Evolutionary conservation across 2,113 vertebrate genomes (phyloP), one percentile per base, ranked within the genome.

Genomic region (Cyanistes caeruleus): DNA sequence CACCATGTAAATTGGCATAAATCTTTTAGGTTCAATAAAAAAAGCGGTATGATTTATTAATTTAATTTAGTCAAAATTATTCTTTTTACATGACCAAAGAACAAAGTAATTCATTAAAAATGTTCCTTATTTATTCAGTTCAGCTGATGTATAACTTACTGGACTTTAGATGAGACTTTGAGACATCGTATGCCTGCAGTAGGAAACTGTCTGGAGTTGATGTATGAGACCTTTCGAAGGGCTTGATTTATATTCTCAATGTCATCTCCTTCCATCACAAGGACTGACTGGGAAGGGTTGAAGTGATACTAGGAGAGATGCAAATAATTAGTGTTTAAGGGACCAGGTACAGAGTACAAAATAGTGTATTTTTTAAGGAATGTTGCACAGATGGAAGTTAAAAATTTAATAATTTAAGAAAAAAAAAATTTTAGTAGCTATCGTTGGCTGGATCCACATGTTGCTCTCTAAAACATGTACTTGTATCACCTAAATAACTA

Each of bases 231-330:
- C 95, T 99, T 99, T 97, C 90, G 98, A 70, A 99, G 98, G 46
- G 99, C 99, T 25, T 86, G 96, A 96, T 99, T 99, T 97, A 99
- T 98, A 96, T 98, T 99, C 94, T 98, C 99, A 96, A 99, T 97
- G 97, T 99, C 99, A 69, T 99, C 99, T 64, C 99, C 99, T 97
- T 99, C 99, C 98, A 99, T 99, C 81, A 99, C 99, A 97, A 99
- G 97, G 80, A 99, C 97, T 25, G 99, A 99, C 98, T 99, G 99
- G 30, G 99, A 99, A 48, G 99, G 99, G 97, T 99, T 99, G 96
- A 99, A 99, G 98, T 99, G 99, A 97, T 99, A 99, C 99, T 99
- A 95, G 52, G 93, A 91, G 46, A 97, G 91, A 97, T 67, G 60
- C 62, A 76, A 72, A 46, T 53, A 39, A 89, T 91, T 88, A 96